A percentile compares a stretch with the other conserved stretches of the same genome.
phyloP scores from a whole-genome alignment of 2,888 invertebrate species.

The Perithous albicinctus region DNA sequence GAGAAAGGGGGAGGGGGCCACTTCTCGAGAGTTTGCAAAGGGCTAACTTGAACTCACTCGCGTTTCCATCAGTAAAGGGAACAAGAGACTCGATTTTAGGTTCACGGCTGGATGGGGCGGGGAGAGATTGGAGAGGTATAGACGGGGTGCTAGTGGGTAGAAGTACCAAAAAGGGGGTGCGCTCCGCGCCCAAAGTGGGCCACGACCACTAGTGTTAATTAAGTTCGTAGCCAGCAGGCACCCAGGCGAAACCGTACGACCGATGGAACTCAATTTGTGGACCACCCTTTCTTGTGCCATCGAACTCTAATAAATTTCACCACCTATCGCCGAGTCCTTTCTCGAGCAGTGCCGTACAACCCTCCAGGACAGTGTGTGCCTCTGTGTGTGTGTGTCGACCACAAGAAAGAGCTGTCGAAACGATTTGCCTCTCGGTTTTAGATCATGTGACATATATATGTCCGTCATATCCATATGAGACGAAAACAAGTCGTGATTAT shows the following conservation, averaged over 20 bases:
- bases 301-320: conserved; percentile 65
- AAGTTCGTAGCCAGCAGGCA: conserved; percentile 55
- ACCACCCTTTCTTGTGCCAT: conserved; percentile 63
- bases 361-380: not conserved
- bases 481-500: not conserved
- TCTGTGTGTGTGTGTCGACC: not conserved
- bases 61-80: conserved; percentile 39
- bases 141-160: conserved; percentile 29
- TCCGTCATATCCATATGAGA: not conserved
- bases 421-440: conserved; percentile 11
- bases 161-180: conserved; percentile 54
- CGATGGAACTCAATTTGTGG: conserved; percentile 66
- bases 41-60: conserved; percentile 34
- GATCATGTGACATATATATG: not conserved
- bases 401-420: conserved; percentile 15
- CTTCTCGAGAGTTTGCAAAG: conserved; percentile 30
- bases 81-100: conserved; percentile 59
- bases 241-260: conserved; percentile 50
- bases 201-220: conserved; percentile 67
- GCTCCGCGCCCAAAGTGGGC: conserved; percentile 57
- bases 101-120: conserved; percentile 31
- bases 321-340: conserved; percentile 61
- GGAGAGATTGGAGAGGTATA: conserved; percentile 30
- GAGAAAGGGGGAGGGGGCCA: conserved; percentile 6
- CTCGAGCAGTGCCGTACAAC: not conserved